These are phyloP conservation scores for Drosophila falleni DNA, from an alignment of 2,888 invertebrate genomes.

Conservation along the genomic window DNA sequence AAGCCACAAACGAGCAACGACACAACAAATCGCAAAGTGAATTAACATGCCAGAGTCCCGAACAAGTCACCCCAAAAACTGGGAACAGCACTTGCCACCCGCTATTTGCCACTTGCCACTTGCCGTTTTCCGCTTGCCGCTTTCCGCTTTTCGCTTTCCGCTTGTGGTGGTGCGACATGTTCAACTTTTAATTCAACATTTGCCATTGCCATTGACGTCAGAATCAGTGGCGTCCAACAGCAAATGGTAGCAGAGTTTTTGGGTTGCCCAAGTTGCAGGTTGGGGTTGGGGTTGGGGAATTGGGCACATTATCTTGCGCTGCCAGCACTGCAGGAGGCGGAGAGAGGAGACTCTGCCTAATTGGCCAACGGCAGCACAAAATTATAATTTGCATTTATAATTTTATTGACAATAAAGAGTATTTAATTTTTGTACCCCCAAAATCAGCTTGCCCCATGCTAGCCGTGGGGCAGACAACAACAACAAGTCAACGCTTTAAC, in stretches of 20 bases:
- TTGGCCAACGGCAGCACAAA: slow-evolving; percentile 78
- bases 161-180: slow-evolving; percentile 67
- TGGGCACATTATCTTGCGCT: slow-evolving; percentile 65
- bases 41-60: slow-evolving; percentile 70
- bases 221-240: slow-evolving; percentile 50
- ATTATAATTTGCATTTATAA: slow-evolving; percentile 79
- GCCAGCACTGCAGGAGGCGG: slow-evolving; percentile 34
- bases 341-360: slow-evolving; percentile 50
- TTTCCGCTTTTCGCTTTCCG: slow-evolving; percentile 5
- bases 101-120: slow-evolving; percentile 11
- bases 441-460: slow-evolving; percentile 37
- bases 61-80: slow-evolving; percentile 34
- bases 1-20: slow-evolving; percentile 40
- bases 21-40: slow-evolving; percentile 78
- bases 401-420: slow-evolving; percentile 80
- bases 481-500: slow-evolving; percentile 56
- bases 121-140: slow-evolving; percentile 4
- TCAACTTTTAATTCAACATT: slow-evolving; percentile 74
- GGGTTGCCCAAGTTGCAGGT: slow-evolving; percentile 13
- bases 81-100: slow-evolving; percentile 3
- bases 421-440: slow-evolving; percentile 70
- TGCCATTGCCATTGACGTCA: slow-evolving; percentile 69
- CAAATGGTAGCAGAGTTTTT: slow-evolving; percentile 1
- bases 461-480: slow-evolving; percentile 24
- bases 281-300: slow-evolving; percentile 28